phyloP scores from a whole-genome alignment of 1,140 invertebrate species.

The Ephestia elutella region DNA sequence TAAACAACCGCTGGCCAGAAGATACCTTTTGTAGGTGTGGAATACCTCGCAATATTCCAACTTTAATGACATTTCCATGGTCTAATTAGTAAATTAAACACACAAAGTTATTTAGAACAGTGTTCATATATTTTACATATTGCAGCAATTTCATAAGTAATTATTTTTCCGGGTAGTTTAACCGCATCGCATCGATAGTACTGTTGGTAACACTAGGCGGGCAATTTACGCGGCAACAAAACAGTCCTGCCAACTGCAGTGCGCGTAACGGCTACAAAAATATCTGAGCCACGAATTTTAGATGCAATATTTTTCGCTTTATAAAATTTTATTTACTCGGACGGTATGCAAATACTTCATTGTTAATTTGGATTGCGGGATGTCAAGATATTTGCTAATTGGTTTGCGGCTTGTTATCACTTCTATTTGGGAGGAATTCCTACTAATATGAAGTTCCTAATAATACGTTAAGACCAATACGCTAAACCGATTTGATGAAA shows the following conservation, averaged over 20 bases:
- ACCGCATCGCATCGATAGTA: conserved; percentile 22
- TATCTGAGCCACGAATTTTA: conserved; percentile 20
- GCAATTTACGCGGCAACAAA: conserved; percentile 30
- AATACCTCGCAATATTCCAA: no score
- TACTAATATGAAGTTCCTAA: background rate
- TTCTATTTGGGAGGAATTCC: background rate
- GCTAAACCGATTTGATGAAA: no score
- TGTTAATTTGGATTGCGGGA: conserved; percentile 14
- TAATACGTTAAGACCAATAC: no score
- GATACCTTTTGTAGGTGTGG: no score
- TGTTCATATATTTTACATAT: no score
- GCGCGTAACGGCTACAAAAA: conserved; percentile 23
- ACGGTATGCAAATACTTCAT: conserved; percentile 20
- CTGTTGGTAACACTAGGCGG: conserved; percentile 20
- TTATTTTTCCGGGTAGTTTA: conserved; percentile 22
- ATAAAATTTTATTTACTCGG: conserved; percentile 27
- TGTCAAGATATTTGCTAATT: conserved; percentile 14
- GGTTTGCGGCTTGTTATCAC: conserved; percentile 9
- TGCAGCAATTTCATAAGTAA: conserved; percentile 14
- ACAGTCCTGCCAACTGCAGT: conserved; percentile 23
- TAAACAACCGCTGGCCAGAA: no score
- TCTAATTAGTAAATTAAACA: no score
- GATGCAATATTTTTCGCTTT: conserved; percentile 23
- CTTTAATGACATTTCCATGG: no score
- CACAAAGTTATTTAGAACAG: no score